Evolutionary conservation across 2,113 vertebrate genomes (phyloP), one percentile per base, ranked within the genome.

Genomic region (Pterocles gutturalis): DNA sequence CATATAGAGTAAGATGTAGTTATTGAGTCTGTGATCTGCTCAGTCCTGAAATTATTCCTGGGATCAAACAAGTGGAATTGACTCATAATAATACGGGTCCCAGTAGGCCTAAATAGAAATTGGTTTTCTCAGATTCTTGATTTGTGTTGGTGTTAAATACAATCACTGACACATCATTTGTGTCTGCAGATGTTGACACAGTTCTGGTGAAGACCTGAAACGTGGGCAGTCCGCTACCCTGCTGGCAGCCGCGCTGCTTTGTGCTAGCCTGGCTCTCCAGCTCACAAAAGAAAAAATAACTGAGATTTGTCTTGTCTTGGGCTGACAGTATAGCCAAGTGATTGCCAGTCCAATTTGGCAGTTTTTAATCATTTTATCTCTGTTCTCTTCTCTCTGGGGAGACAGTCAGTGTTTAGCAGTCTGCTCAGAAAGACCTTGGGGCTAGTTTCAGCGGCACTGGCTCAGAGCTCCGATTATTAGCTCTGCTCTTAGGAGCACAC

Each of bases 351-450:
- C 98, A 97, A 98, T 98, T 98, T 99, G 98, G 99, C 98, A 98
- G 97, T 98, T 99, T 99, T 99, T 99, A 99, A 99, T 99, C 99
- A 99, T 99, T 99, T 99, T 99, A 99, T 99, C 98, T 98, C 98
- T 98, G 98, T 98, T 98, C 98, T 98, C 97, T 95, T 97, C 98
- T 99, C 99, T 99, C 98, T 89, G 55, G 99, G 99, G 99, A 99
- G 98, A 98, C 98, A 98, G 98, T 94, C 98, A 98, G 99, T 98
- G 98, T 99, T 99, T 99, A 99, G 99, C 99, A 99, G 99, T 99
- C 99, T 99, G 99, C 98, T 97, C 98, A 98, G 99, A 98, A 98
- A 99, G 99, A 99, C 99, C 99, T 99, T 98, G 97, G 98, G 99
- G 99, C 99, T 98, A 98, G 96, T 98, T 99, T 99, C 98, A 98